Evolutionary conservation across 2,113 vertebrate species (phyloP).

Genomic region (Melozone crissalis): DNA sequence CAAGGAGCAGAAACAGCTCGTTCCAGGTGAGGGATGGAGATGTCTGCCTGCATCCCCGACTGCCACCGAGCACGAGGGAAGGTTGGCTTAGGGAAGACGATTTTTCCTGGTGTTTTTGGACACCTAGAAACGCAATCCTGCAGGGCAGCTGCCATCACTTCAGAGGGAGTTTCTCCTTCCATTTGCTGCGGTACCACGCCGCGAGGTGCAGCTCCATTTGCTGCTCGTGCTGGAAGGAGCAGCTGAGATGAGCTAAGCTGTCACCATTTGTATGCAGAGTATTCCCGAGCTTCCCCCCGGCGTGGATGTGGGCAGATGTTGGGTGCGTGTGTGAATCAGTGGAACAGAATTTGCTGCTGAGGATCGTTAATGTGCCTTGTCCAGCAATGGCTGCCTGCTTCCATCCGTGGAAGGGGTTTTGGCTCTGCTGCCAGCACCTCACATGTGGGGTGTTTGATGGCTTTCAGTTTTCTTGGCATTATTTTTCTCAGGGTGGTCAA

Average conservation of each 20-base stretch:
- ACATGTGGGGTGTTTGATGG: not conserved
- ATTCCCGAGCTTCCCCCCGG: not conserved
- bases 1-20: not conserved
- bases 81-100: not conserved
- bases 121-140: not conserved
- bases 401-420: not conserved
- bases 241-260: slow-evolving; percentile 38
- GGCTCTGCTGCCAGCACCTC: not conserved
- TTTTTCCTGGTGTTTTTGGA: not conserved
- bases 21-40: not conserved
- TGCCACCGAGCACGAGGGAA: not conserved
- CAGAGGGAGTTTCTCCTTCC: slow-evolving; percentile 59
- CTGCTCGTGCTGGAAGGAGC: slow-evolving; percentile 3
- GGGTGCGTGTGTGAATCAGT: not conserved
- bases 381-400: not conserved
- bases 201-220: slow-evolving; percentile 60
- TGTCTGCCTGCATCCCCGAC: not conserved
- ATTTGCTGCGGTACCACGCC: slow-evolving; percentile 35
- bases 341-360: not conserved
- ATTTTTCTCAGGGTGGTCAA: not conserved
- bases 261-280: not conserved
- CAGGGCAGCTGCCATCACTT: slow-evolving; percentile 34
- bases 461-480: not conserved
- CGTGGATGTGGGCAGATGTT: not conserved
- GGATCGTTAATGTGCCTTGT: not conserved